Base-by-base conservation (phyloP, 2,888 invertebrate species). In the Dolichomitus sp. region DNA sequence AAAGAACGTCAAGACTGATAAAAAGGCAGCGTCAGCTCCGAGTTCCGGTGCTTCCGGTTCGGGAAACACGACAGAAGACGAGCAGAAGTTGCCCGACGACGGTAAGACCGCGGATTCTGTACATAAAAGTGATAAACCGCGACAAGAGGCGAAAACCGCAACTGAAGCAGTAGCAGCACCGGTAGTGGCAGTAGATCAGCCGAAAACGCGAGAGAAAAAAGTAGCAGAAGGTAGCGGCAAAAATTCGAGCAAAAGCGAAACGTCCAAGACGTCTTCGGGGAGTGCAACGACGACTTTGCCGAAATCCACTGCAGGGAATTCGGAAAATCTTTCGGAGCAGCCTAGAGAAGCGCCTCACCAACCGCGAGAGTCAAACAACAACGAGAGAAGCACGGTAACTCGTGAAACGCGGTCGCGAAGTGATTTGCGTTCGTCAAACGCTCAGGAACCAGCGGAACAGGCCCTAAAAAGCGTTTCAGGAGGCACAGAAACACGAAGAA, bases 1-100 rank as follows among this genome's bases (percentile, higher is more conserved):
- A 85, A 92, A 89, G 84, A 89, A 85, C 66, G 77, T 88, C 17
- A 90, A 87, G 77, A 85, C 88, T 9, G 85, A 87, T 30, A 80
- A 63, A n/a, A 82, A 75, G 27, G 14, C 66, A 30, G 14, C 66
- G 11, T 23, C 61, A 23, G 27, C 33, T 11, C 42, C 72, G 48
- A 50, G 40, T 5, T 37, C 57, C 19, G 59, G 45, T 30, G 65
- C 70, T 0, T 72, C 72, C 40, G 42, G 65, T 23, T 30, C 66
- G 11, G 27, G n/a, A 1, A 80, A 63, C 14, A 57, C 19, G 74
- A 65, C 6, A 73, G 61, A 30, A 37, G 63, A 72, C n/a, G 75
- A 48, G 30, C 68, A 6, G 40, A 81, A 59, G 70, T 74, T 30
- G 40, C 45, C 30, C 23, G 81, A 75, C 23, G 79, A 75, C 23